Conservation (phyloP, 2,113 vertebrate genomes). For the Myrmophylax atrothorax region DNA sequence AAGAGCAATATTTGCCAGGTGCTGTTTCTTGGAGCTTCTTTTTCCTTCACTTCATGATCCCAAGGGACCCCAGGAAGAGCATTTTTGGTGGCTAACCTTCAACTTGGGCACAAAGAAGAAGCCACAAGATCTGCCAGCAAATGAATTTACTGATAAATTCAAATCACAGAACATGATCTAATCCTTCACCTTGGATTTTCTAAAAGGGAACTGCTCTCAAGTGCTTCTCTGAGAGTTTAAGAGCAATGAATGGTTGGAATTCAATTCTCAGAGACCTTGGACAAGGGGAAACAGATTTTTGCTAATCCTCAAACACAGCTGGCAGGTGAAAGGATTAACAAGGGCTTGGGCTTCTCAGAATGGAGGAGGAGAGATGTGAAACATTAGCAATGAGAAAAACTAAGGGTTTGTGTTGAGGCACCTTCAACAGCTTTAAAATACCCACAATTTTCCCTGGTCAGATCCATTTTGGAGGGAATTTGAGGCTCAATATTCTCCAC, state of each 20-base stretch:
- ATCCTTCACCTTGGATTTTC: neutral
- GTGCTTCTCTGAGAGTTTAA: neutral
- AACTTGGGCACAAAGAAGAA: neutral
- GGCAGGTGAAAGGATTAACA: constrained; percentile 24
- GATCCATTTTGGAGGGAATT: neutral
- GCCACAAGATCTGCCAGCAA: neutral
- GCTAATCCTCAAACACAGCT: neutral
- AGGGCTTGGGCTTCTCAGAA: neutral
- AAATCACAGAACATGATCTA: neutral
- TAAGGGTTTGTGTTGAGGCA: neutral
- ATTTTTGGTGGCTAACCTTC: neutral
- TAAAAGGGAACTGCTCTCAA: neutral
- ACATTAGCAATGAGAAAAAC: neutral
- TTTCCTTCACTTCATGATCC: neutral
- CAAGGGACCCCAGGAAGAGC: neutral
- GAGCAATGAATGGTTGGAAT: neutral
- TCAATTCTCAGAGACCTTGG: neutral
- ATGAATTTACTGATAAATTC: neutral
- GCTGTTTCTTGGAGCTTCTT: neutral
- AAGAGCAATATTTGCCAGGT: neutral
- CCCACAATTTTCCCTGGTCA: neutral
- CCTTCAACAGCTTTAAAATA: neutral
- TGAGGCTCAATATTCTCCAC: neutral
- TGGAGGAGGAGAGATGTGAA: neutral
- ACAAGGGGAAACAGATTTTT: constrained; percentile 14